These are phyloP conservation scores for Rhinella marina DNA, from an alignment of 2,797 vertebrate genomes.

Conservation along the genomic window DNA sequence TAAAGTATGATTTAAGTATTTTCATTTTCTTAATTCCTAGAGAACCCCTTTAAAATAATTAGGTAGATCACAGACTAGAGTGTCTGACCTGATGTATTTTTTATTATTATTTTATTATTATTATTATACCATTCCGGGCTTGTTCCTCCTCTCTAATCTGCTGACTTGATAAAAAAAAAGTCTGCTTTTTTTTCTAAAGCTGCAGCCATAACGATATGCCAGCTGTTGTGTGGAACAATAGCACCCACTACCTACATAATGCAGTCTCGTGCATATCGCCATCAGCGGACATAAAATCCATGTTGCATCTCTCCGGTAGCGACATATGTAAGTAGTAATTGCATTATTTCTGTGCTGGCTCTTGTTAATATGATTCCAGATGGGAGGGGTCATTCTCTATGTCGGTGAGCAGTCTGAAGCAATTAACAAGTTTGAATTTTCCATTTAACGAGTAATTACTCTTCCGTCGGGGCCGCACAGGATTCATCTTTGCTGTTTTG, in stretches of 20 bases:
- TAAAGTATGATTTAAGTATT: too few relatives aligned
- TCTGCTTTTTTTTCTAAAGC: too few relatives aligned
- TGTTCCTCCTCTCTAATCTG: too few relatives aligned
- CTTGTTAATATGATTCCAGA: not conserved
- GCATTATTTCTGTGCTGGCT: slow-evolving; percentile 26
- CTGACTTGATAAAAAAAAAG: too few relatives aligned
- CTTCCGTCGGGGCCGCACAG: not conserved
- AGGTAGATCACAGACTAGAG: too few relatives aligned
- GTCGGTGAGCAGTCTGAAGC: slow-evolving; percentile 23
- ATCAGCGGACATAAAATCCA: not conserved
- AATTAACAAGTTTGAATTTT: slow-evolving; percentile 48
- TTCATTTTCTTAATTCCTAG: too few relatives aligned
- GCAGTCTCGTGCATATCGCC: not conserved
- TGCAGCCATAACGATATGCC: too few relatives aligned
- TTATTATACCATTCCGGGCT: too few relatives aligned
- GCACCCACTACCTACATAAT: not conserved
- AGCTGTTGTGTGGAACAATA: not conserved
- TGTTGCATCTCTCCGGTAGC: not conserved
- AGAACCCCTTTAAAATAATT: too few relatives aligned
- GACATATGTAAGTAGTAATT: slow-evolving; percentile 26
- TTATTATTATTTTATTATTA: too few relatives aligned
- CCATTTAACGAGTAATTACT: slow-evolving; percentile 47
- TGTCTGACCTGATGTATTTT: too few relatives aligned
- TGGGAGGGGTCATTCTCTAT: slow-evolving; percentile 34
- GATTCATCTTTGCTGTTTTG: slow-evolving; percentile 7